Evolutionary conservation across 2,797 vertebrate species (phyloP).

Genomic region (Euphonia xanthogaster): DNA sequence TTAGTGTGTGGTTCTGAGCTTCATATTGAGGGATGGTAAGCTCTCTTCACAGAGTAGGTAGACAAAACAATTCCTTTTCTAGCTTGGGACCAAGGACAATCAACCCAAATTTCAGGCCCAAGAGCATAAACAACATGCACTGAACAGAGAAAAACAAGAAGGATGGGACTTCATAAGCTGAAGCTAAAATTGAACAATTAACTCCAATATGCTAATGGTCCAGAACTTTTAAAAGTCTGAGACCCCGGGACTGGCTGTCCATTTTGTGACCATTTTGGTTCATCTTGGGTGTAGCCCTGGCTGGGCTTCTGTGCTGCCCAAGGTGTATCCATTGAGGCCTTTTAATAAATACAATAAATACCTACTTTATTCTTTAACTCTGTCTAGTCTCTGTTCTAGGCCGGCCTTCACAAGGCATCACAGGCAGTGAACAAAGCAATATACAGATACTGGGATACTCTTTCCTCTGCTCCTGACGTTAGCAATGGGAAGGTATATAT

Average conservation of each 20-base stretch:
- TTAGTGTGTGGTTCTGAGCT: neutral
- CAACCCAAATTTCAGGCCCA: neutral
- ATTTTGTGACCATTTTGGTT: neutral
- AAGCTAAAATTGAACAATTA: neutral
- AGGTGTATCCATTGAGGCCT: neutral
- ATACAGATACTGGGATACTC: neutral
- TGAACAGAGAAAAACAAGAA: neutral
- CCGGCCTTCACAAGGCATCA: neutral
- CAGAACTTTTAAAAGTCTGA: neutral
- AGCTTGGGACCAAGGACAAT: neutral
- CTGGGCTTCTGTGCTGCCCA: neutral
- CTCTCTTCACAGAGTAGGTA: neutral
- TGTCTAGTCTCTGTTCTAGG: neutral
- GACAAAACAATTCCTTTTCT: neutral
- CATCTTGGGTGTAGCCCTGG: neutral
- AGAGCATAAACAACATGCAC: accelerated
- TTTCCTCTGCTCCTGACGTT: neutral
- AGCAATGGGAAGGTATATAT: neutral
- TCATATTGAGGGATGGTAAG: neutral
- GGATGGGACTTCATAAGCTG: neutral
- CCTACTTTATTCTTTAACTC: neutral
- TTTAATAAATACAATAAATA: neutral
- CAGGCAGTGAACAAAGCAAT: neutral
- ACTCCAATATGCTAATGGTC: neutral
- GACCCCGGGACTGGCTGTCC: neutral